Evolutionary conservation across 2,888 invertebrate genomes (phyloP), one percentile per base, ranked within the genome.

Genomic region (Neuroscelio doddi): DNA sequence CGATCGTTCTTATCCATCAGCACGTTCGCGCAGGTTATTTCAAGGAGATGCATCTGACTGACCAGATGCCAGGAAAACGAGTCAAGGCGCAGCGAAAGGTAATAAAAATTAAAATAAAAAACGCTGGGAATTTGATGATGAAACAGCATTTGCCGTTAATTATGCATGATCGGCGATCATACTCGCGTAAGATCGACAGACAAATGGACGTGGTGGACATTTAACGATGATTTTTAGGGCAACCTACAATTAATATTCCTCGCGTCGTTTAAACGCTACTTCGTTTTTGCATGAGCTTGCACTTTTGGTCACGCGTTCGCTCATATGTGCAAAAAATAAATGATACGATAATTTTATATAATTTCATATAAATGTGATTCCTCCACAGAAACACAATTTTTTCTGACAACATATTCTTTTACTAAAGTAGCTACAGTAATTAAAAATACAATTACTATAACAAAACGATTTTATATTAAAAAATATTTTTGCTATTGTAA

Each of bases 161-260:
- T 66, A 66, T 62, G 55, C 62, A 55, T 59, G 64, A 59, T 59
- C 59, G 38, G 66, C 68, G 64, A 61, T 59, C 65, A 57, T 29
- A 42, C 49, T 14, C 51, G 53, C 53, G 42, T 10, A 45, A 51
- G 59, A 63, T 65, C 55, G 63, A 52, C 64, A 42, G 52, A 45
- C 50, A 17, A 29, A 56, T 56, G 55, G 68, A 64, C 66, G 69
- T 64, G 70, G 66, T 63, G 49, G 59, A 59, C 59, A 53, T 55
- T 59, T 65, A 61, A 62, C 30, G 55, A 61, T 66, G 61, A 62
- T 63, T 53, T 50, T 61, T 49, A 46, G 57, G 53, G 49, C 62
- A 64, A 56, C 62, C 69, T 57, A 59, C 72, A 73, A 75, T 75
- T 73, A 75, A 75, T 75, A 71, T 71, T 63, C 59, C 70, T 34